Percentiles rank a stretch among this genome's conserved stretches.
Evolutionary conservation across 2,113 vertebrate genomes (phyloP).

Genomic region (Eupsittula cactorum): DNA sequence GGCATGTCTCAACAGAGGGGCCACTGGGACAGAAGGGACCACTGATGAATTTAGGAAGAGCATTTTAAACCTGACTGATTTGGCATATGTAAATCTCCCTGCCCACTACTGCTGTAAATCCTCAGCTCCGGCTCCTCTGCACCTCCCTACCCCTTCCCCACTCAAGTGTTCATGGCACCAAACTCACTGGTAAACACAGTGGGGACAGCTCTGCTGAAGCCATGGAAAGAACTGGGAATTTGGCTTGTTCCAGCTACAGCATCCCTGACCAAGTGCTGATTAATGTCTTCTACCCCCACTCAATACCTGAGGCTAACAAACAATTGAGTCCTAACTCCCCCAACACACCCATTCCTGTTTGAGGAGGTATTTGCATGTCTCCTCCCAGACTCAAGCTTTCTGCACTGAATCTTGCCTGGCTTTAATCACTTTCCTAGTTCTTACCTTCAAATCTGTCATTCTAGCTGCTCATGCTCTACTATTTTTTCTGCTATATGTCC

Average conservation of each 20-base stretch:
- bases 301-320: not conserved
- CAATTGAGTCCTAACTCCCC: not conserved
- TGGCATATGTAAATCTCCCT: not conserved
- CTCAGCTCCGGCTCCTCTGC: not conserved
- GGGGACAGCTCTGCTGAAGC: not conserved
- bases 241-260: accelerated
- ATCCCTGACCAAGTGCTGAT: not conserved
- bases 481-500: not conserved
- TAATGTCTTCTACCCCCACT: not conserved
- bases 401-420: not conserved
- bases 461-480: not conserved
- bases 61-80: not conserved
- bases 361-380: not conserved
- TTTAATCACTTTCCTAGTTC: not conserved
- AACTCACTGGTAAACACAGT: not conserved
- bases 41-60: not conserved
- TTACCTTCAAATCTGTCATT: not conserved
- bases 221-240: accelerated
- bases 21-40: not conserved
- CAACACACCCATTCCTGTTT: not conserved
- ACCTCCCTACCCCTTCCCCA: not conserved
- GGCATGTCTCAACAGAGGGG: not conserved
- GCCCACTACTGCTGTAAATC: not conserved
- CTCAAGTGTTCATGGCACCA: not conserved
- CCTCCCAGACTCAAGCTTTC: not conserved